A percentile compares a stretch with the other conserved stretches of the same genome.
Evolutionary conservation across 2,113 vertebrate species (phyloP).

Genomic region (Thalassoma bifasciatum): DNA sequence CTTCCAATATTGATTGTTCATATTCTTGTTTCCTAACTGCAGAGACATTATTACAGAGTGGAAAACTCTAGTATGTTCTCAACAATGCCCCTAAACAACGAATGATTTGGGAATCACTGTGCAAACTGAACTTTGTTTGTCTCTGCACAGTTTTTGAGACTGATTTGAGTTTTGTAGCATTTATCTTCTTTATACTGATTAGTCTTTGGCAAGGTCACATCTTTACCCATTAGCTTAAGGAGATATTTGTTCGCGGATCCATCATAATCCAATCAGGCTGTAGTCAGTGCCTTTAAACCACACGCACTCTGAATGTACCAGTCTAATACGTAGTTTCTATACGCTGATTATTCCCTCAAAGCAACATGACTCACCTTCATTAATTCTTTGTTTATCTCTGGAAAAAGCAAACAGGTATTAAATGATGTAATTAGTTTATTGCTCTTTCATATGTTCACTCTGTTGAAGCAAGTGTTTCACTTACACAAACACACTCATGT

Average conservation of each 20-base stretch:
- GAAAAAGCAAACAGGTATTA: neutral
- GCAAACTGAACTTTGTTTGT: neutral
- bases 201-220: neutral
- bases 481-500: constrained; percentile 21
- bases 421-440: constrained; percentile 11
- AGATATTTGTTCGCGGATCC: neutral
- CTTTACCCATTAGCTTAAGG: neutral
- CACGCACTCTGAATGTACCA: neutral
- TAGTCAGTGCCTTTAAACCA: neutral
- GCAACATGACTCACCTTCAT: neutral
- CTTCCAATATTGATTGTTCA: too few relatives aligned
- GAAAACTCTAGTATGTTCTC: too few relatives aligned
- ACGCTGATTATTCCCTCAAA: neutral
- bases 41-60: neutral
- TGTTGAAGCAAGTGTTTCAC: constrained; percentile 16
- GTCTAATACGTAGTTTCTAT: neutral
- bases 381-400: neutral
- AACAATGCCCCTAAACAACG: neutral
- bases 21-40: too few relatives aligned
- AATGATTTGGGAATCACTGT: neutral
- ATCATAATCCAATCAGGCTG: constrained; percentile 2
- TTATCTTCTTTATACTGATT: constrained; percentile 21
- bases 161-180: neutral
- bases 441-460: neutral
- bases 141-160: constrained; percentile 22